Conservation (phyloP, 2,113 vertebrate genomes). For the Butorides virescens region DNA sequence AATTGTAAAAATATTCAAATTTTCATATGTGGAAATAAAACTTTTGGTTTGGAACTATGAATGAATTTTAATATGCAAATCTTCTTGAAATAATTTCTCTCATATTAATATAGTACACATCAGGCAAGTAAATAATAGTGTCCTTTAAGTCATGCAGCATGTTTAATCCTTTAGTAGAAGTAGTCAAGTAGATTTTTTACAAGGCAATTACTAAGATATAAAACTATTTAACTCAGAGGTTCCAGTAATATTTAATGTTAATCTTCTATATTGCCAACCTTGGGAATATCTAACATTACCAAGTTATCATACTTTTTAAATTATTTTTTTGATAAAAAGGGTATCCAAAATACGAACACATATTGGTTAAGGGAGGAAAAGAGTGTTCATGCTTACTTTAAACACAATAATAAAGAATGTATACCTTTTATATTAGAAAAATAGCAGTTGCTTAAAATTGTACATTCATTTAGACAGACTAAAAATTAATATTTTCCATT, state of each 20-base stretch:
- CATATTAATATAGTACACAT: constrained; percentile 41
- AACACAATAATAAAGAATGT: not conserved
- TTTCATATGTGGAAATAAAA: not conserved
- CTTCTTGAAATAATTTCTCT: not conserved
- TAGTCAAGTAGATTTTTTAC: constrained; percentile 37
- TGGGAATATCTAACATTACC: constrained; percentile 51
- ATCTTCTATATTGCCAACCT: constrained; percentile 36
- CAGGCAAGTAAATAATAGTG: not conserved
- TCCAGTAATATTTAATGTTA: constrained; percentile 48
- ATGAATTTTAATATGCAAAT: no score
- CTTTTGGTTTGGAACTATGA: not conserved
- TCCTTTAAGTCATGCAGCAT: constrained; percentile 41
- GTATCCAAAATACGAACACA: not conserved
- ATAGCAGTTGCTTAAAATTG: not conserved
- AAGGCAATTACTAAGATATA: constrained; percentile 59
- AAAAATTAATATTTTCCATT: not conserved
- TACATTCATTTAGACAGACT: not conserved
- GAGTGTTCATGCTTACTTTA: not conserved
- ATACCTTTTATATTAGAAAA: not conserved
- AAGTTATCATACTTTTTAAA: constrained; percentile 21
- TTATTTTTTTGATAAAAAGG: not conserved
- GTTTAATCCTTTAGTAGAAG: constrained; percentile 58
- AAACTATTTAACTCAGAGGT: constrained; percentile 59
- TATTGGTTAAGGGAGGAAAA: not conserved
- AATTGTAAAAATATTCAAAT: not conserved